Evolutionary conservation across 2,113 vertebrate genomes (phyloP).

Genomic region (Limanda limanda): DNA sequence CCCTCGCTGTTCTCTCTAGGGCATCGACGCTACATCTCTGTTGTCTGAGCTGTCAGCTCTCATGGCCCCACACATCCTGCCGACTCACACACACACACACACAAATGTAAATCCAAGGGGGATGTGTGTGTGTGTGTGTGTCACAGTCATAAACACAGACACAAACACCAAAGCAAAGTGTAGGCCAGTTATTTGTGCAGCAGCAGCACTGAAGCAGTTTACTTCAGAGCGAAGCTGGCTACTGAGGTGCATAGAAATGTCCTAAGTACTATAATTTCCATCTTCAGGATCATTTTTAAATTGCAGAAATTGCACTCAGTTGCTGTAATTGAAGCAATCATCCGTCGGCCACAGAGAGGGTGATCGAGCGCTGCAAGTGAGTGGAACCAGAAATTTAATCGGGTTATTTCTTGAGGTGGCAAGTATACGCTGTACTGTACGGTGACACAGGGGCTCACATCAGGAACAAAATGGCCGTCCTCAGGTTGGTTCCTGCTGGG

Average conservation of each 20-base stretch:
- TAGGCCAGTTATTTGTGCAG: not conserved
- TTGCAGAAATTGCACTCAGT: constrained; percentile 14
- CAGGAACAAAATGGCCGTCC: constrained; percentile 78
- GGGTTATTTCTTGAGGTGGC: constrained; percentile 64
- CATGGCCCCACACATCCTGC: constrained; percentile 50
- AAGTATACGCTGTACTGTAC: constrained; percentile 40
- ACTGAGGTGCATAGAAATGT: constrained; percentile 8
- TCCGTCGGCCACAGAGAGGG: constrained; percentile 5
- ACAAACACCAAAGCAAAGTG: constrained; percentile 28
- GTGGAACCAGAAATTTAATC: constrained; percentile 53
- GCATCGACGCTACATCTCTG: constrained; percentile 69
- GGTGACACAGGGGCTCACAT: constrained; percentile 55
- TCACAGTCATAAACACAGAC: not conserved
- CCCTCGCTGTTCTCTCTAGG: constrained; percentile 63
- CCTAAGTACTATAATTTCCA: constrained; percentile 31
- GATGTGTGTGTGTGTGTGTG: constrained; percentile 20
- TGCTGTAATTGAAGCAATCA: constrained; percentile 48
- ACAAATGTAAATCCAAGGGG: constrained; percentile 8
- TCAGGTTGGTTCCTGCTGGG: constrained; percentile 72
- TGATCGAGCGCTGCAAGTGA: not conserved
- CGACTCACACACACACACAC: constrained; percentile 29
- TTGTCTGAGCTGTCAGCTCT: constrained; percentile 73
- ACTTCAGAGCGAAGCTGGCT: constrained; percentile 32
- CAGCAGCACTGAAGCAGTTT: constrained; percentile 16
- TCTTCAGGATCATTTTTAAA: constrained; percentile 29